Evolutionary conservation across 2,113 vertebrate genomes (phyloP).

Genomic region (Seriola aureovittata): DNA sequence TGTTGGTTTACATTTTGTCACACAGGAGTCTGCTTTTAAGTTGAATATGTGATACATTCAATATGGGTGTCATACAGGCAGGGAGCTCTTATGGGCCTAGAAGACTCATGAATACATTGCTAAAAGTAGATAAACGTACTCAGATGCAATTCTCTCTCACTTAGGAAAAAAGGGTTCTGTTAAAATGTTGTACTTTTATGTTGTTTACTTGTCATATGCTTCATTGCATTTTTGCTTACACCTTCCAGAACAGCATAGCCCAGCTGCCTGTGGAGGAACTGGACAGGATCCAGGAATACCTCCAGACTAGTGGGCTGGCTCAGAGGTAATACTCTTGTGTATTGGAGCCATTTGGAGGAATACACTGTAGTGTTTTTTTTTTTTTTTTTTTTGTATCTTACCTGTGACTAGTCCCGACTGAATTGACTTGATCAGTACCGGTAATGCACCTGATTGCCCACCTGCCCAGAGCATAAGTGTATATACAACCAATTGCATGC

Average conservation of each 20-base stretch:
- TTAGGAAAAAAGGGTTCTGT: background rate
- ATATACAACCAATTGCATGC: no score
- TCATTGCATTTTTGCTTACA: slow-evolving; percentile 11
- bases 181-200: background rate
- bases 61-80: background rate
- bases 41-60: no score
- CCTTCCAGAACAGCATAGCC: slow-evolving; percentile 90
- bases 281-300: slow-evolving; percentile 93
- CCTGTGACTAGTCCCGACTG: no score
- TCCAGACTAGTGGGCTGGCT: slow-evolving; percentile 93
- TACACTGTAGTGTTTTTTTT: no score
- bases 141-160: background rate
- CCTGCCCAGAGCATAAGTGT: background rate
- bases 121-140: background rate
- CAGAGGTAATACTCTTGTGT: slow-evolving; percentile 86
- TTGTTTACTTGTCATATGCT: background rate
- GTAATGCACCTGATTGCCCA: background rate
- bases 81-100: background rate
- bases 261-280: slow-evolving; percentile 95
- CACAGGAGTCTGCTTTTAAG: background rate
- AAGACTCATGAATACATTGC: background rate
- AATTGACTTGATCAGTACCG: no score
- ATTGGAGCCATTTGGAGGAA: background rate
- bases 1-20: background rate
- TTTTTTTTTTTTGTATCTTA: background rate